Evolutionary conservation across 2,797 vertebrate species (phyloP).

Genomic region (Anas bernieri): DNA sequence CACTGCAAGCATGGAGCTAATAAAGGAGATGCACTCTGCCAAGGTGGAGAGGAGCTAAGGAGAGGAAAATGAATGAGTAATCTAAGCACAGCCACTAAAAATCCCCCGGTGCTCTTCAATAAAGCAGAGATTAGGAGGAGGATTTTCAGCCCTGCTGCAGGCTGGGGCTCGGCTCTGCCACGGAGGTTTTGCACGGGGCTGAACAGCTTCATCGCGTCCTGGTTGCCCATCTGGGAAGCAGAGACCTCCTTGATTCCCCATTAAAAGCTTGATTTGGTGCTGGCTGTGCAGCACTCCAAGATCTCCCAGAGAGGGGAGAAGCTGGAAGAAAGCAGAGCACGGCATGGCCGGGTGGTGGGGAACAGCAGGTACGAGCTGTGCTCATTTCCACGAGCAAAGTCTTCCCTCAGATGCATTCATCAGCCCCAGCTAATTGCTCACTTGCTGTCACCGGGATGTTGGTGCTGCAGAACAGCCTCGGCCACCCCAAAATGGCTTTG

Average conservation of each 20-base stretch:
- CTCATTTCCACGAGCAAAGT: neutral
- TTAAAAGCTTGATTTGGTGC: neutral
- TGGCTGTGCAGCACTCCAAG: neutral
- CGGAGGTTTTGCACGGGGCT: neutral
- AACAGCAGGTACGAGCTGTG: neutral
- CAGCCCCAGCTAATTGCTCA: neutral
- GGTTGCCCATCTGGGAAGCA: neutral
- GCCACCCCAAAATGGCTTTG: rapidly evolving
- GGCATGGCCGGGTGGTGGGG: rapidly evolving
- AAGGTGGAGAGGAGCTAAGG: neutral
- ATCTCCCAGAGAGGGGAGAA: neutral
- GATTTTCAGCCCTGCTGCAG: neutral
- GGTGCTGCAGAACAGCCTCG: neutral
- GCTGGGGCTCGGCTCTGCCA: neutral
- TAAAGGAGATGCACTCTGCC: neutral
- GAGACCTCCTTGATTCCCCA: neutral
- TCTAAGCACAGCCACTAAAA: neutral
- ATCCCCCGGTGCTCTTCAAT: neutral
- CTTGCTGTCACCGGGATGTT: neutral
- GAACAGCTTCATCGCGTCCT: neutral
- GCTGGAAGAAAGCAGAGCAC: rapidly evolving
- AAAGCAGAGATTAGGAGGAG: constrained; percentile 7
- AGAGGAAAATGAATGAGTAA: neutral
- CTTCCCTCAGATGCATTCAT: neutral
- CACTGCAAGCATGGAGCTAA: neutral